These are phyloP conservation scores for Chelonoidis abingdonii DNA, from an alignment of 2,113 vertebrate genomes.

Conservation along the genomic window DNA sequence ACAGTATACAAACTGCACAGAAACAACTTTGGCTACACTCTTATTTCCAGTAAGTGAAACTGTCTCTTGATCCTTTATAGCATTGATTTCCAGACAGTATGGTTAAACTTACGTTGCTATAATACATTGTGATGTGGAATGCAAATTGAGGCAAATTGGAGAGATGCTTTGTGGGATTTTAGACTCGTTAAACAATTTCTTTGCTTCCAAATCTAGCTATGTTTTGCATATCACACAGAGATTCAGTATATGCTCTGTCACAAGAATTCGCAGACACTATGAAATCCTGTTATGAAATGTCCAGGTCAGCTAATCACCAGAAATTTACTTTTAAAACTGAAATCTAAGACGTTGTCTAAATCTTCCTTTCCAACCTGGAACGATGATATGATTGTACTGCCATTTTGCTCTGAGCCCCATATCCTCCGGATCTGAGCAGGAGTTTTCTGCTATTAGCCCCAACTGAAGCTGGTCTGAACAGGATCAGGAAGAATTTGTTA, in stretches of 20 bases:
- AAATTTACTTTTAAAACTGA: neutral
- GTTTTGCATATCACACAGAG: neutral
- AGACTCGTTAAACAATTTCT: neutral
- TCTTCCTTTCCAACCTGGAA: neutral
- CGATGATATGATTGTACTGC: neutral
- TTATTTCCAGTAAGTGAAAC: slow-evolving; percentile 94
- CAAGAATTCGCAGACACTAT: neutral
- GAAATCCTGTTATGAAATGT: neutral
- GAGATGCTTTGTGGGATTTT: neutral
- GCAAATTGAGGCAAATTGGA: neutral
- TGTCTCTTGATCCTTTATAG: neutral
- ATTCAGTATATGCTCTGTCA: neutral
- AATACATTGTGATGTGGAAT: neutral
- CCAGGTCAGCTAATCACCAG: neutral
- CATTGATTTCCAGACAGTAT: neutral
- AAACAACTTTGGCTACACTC: slow-evolving; percentile 95
- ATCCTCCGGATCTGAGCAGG: neutral
- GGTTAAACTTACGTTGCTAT: neutral
- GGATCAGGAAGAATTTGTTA: neutral
- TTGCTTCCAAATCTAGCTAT: neutral
- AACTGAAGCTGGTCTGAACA: neutral
- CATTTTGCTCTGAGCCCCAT: neutral
- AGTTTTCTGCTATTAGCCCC: neutral
- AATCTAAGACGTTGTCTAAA: neutral
- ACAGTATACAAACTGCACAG: slow-evolving; percentile 95